Evolutionary conservation across 1,140 invertebrate genomes (phyloP), one percentile per base, ranked within the genome.

Genomic region (Drosophila navojoa): DNA sequence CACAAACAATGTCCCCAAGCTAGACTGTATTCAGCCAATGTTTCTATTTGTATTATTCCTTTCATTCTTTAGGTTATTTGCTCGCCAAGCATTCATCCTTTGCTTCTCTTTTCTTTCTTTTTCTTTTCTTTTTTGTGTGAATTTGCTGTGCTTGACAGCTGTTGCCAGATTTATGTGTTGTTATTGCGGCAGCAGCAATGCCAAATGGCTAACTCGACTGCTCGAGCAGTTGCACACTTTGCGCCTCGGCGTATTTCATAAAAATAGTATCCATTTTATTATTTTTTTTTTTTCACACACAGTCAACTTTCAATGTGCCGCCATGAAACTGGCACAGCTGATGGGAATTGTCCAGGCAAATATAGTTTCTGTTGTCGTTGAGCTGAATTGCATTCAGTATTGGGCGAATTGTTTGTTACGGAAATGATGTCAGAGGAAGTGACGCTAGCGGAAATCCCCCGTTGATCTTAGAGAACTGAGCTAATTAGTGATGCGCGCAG

Each of bases 101-200:
- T 32, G n/a, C n/a, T n/a, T n/a, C n/a, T 10, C 6, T 9, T 2
- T 49, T 25, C 15, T 71, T 76, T 79, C 58, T 79, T 45, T 47
- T 29, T 29, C 0, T 29, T 29, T 0, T 6, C 3, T 47, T 22
- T 47, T 71, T 76, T 79, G 66, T 76, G 71, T 73, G 54, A 58
- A 64, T 6, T 40, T 54, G 55, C 52, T 66, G 38, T 47, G 6
- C 29, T 66, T 55, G 62, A 47, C 62, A 66, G 62, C 62, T 66
- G 62, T 27, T 55, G 40, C 62, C 72, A 84, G 79, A 79, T 84
- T 84, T 82, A 79, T 76, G 72, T 79, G 80, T 82, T 82, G 67
- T 84, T 84, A 79, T 79, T 79, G 80, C 71, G 45, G 53, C 71
- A 69, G 27, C 40, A 72, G 11, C 53, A 35, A 35, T 55, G 53